phyloP scores from a whole-genome alignment of 2,888 invertebrate species.

The Heteropelma amictum region DNA sequence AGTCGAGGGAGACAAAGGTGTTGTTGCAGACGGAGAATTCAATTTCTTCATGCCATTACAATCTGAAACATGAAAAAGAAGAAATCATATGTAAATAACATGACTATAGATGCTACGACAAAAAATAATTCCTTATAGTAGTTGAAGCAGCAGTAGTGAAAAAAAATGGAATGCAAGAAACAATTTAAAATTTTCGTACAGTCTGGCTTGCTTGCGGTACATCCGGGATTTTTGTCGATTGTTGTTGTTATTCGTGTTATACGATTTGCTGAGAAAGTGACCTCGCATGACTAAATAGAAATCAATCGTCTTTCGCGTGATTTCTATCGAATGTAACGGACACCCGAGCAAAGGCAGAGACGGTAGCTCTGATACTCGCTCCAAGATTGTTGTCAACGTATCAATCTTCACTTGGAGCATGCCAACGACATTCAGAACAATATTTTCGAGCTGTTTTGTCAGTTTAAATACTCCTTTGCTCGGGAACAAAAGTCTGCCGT shows the following conservation, averaged over 20 bases:
- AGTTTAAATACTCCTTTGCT: slow-evolving; percentile 24
- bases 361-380: neutral
- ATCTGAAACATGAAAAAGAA: no score
- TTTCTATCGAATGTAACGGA: neutral
- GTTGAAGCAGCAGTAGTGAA: neutral
- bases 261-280: slow-evolving; percentile 13
- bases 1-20: no score
- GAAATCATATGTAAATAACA: no score
- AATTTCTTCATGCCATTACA: no score
- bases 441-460: slow-evolving; percentile 10
- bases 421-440: slow-evolving; percentile 21
- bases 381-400: slow-evolving; percentile 12
- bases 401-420: neutral
- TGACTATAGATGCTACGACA: no score
- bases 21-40: no score
- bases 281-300: slow-evolving; percentile 22
- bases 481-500: slow-evolving; percentile 23
- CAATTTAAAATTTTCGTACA: no score
- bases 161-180: no score
- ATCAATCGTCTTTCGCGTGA: neutral
- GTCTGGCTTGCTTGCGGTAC: neutral
- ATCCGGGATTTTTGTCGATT: neutral
- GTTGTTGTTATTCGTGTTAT: slow-evolving; percentile 7
- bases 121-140: no score
- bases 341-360: slow-evolving; percentile 3